These are phyloP conservation scores for Microtus ochrogaster DNA, from an alignment of 2,113 vertebrate genomes.

Conservation along the genomic window DNA sequence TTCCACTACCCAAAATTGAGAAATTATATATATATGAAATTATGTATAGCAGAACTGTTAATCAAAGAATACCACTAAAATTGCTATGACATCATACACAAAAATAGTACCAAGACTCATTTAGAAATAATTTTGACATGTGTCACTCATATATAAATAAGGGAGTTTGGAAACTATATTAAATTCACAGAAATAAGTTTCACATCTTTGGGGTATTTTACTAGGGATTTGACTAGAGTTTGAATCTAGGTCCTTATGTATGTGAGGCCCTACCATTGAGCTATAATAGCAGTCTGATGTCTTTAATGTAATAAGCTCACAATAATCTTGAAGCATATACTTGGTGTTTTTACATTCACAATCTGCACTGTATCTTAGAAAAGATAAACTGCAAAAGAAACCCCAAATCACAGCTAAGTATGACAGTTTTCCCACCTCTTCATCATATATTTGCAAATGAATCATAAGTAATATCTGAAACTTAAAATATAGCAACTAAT, in stretches of 20 bases:
- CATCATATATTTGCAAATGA: not conserved
- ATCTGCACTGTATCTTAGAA: not conserved
- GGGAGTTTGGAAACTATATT: not conserved
- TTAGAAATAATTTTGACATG: not conserved
- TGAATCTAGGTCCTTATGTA: not conserved
- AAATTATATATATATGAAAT: not conserved
- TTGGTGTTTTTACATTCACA: conserved; percentile 31
- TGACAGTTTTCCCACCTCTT: not conserved
- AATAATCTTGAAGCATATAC: not conserved
- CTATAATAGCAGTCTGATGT: not conserved
- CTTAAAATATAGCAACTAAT: not conserved
- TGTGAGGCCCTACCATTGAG: too few species aligned
- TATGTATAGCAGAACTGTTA: not conserved
- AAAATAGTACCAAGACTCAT: conserved; percentile 2
- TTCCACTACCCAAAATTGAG: not conserved
- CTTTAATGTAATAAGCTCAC: not conserved
- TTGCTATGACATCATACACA: not conserved
- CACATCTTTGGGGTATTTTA: not conserved
- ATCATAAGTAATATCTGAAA: not conserved
- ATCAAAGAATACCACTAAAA: not conserved
- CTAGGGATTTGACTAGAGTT: not conserved
- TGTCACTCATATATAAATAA: not conserved
- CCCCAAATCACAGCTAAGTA: not conserved
- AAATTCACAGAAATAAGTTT: not conserved
- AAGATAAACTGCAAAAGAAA: conserved; percentile 1